Conservation (phyloP, 2,797 vertebrate species). For the Babyrousa celebensis region DNA sequence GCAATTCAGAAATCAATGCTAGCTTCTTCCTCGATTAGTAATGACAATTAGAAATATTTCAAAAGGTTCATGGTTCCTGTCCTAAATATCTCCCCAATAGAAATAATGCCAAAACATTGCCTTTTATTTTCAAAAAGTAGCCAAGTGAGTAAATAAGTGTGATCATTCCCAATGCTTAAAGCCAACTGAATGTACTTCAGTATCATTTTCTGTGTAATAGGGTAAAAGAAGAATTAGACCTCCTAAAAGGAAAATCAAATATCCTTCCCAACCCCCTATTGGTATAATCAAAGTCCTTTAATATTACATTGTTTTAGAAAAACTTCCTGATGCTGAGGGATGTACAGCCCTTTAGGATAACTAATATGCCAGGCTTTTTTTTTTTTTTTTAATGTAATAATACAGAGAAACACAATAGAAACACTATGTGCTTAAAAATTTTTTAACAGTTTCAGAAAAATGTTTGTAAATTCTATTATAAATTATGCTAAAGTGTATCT, state of each 20-base stretch:
- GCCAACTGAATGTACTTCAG: conserved; percentile 67
- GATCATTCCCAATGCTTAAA: conserved; percentile 67
- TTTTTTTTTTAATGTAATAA: conserved; percentile 22
- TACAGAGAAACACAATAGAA: conserved; percentile 10
- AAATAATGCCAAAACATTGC: conserved; percentile 67
- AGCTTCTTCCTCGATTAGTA: conserved; percentile 61
- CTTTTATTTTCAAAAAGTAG: conserved; percentile 71
- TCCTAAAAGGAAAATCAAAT: conserved; percentile 79
- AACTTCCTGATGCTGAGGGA: neutral
- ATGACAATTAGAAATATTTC: conserved; percentile 57
- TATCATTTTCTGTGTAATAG: conserved; percentile 77
- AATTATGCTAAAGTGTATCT: conserved; percentile 28
- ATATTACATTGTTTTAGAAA: conserved; percentile 52
- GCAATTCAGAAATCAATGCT: conserved; percentile 84
- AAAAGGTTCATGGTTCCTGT: conserved; percentile 70
- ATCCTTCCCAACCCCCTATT: neutral
- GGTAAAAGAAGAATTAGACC: conserved; percentile 78
- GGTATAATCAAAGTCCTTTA: neutral
- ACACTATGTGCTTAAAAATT: neutral
- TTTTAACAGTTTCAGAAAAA: neutral
- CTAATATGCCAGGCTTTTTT: neutral
- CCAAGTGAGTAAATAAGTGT: conserved; percentile 81
- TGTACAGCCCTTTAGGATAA: conserved; percentile 4
- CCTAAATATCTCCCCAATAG: conserved; percentile 64
- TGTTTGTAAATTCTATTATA: neutral